Evolutionary conservation across 2,888 invertebrate species (phyloP), one percentile per base, ranked within the genome.

Genomic region (Agrochola lychnidis): DNA sequence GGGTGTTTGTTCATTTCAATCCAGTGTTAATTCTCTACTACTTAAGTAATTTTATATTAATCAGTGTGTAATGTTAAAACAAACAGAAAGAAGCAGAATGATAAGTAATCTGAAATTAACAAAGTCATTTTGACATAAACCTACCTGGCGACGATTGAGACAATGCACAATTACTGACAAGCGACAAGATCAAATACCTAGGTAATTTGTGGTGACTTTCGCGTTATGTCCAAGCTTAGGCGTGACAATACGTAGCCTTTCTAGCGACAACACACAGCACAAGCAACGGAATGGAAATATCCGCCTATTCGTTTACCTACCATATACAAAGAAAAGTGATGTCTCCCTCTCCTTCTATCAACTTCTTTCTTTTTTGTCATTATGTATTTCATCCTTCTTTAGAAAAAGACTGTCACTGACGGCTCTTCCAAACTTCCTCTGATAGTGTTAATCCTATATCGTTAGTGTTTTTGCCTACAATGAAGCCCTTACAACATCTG

Each of bases 121-220:
- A 70, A 70, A 81, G 64, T 76, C 70, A 77, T 84, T 73, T 79
- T 77, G 84, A 86, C 77, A 75, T 40, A 7, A 84, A 81, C 85
- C 83, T 64, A n/a, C n/a, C n/a, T 53, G 14, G 66, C 16, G 61
- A 81, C 73, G 78, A 77, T 83, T 76, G 74, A 85, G 78, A 84
- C 71, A 83, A 82, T 77, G 79, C 74, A 78, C 75, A 68, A 69
- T 78, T 79, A 83, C 57, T n/a, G n/a, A 74, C 30, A 57, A 70
- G 68, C 83, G 84, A 90, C 83, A 87, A 82, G 83, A 90, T 89
- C 89, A 72, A 71, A 36, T 59, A 36, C 36, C 36, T 36, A 36
- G n/a, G 59, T 70, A 82, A 86, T 85, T 85, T 78, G 75, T 73
- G 64, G 79, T 25, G 40, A 63, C 76, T 87, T 79, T 86, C 78